phyloP scores from a whole-genome alignment of 1,140 invertebrate genomes.

The Trissolcus basalis region DNA sequence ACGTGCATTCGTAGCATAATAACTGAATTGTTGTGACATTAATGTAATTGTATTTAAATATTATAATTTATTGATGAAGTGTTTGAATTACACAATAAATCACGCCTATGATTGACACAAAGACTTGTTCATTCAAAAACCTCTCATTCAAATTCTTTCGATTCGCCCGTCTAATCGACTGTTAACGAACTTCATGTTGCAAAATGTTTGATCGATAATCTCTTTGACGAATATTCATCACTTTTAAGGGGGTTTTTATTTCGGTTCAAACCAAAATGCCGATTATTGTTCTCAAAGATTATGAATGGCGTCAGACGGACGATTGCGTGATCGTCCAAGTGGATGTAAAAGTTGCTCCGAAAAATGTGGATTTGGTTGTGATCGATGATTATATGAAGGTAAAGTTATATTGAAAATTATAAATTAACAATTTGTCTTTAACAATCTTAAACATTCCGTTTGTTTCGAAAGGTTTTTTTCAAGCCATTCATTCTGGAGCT shows the following conservation, averaged over 20 bases:
- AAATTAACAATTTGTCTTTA: no score
- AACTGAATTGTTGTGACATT: constrained; percentile 57
- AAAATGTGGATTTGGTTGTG: constrained; percentile 80
- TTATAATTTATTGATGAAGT: constrained; percentile 55
- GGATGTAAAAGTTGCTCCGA: constrained; percentile 76
- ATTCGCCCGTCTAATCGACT: neutral
- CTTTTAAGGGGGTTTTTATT: neutral
- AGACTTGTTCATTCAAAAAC: neutral
- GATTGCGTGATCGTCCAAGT: constrained; percentile 78
- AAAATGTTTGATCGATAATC: constrained; percentile 48
- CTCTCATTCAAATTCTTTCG: neutral
- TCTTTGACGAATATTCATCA: neutral
- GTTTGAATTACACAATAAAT: constrained; percentile 52
- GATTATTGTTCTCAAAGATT: constrained; percentile 81
- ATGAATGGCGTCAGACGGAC: constrained; percentile 81
- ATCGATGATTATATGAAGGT: constrained; percentile 80
- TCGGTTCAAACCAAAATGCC: constrained; percentile 77
- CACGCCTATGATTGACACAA: constrained; percentile 28
- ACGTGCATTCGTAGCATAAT: constrained; percentile 54
- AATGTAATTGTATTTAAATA: constrained; percentile 61
- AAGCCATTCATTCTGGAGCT: constrained; percentile 82
- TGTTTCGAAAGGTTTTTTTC: constrained; percentile 76
- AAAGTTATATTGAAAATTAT: constrained; percentile 41
- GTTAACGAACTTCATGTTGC: constrained; percentile 29
- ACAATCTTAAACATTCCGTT: no score